Percentiles rank a stretch among this genome's conserved stretches.
phyloP scores from a whole-genome alignment of 2,888 invertebrate species.

The Drosophila neotestacea region DNA sequence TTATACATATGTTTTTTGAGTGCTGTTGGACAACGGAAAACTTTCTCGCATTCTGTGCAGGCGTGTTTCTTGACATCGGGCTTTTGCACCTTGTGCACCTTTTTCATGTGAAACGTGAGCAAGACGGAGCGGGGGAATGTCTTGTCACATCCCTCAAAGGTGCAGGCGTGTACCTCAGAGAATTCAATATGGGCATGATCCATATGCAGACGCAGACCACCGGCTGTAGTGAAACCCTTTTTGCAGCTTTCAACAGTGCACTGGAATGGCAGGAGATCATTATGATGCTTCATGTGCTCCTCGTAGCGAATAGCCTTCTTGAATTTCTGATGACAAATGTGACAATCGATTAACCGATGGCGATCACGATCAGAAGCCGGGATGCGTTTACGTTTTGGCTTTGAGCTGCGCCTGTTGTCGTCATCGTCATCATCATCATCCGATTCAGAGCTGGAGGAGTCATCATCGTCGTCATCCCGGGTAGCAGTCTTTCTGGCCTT shows the following conservation, averaged over 20 bases:
- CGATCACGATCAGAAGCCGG: conserved; percentile 71
- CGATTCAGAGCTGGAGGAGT: conserved; percentile 55
- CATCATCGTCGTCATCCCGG: conserved; percentile 47
- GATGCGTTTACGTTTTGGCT: conserved; percentile 70
- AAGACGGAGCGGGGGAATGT: conserved; percentile 79
- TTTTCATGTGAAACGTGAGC: conserved; percentile 80
- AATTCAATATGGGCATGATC: conserved; percentile 82
- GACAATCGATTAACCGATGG: conserved; percentile 80
- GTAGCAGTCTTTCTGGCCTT: conserved; percentile 38
- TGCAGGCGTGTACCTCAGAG: conserved; percentile 78
- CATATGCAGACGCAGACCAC: conserved; percentile 78
- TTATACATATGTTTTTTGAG: conserved; percentile 83
- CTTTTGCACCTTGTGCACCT: conserved; percentile 74
- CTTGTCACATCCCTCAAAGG: conserved; percentile 80
- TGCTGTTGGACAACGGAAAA: conserved; percentile 83
- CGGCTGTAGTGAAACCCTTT: conserved; percentile 82
- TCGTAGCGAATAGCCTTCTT: conserved; percentile 80
- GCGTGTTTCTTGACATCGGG: conserved; percentile 75
- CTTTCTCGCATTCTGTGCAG: conserved; percentile 83
- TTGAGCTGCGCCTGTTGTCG: conserved; percentile 35
- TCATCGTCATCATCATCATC: conserved; percentile 48
- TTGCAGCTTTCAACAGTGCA: conserved; percentile 79
- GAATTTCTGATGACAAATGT: conserved; percentile 82
- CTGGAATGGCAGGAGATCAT: conserved; percentile 82
- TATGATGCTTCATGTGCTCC: conserved; percentile 83